These are phyloP conservation scores for Trichechus manatus DNA, from an alignment of 2,113 vertebrate species.

Conservation along the genomic window DNA sequence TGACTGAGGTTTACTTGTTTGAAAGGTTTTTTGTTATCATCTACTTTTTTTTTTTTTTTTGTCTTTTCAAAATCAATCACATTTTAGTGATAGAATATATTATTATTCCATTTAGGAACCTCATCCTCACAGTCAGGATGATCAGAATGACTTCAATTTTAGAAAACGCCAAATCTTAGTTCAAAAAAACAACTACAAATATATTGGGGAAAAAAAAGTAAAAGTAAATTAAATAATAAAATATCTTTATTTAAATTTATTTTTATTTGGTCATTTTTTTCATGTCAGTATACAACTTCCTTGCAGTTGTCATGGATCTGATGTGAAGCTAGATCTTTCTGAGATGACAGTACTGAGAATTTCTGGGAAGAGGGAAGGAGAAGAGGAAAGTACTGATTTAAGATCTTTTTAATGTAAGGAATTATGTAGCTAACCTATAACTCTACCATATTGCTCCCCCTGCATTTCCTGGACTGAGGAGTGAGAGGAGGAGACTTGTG, in stretches of 20 bases:
- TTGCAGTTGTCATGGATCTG: background rate
- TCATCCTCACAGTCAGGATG: background rate
- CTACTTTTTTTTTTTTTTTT: background rate
- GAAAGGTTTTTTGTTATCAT: too few relatives aligned
- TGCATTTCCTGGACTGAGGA: background rate
- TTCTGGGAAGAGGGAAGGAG: background rate
- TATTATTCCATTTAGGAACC: background rate
- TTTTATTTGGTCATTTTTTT: background rate
- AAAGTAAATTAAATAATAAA: conserved; percentile 31
- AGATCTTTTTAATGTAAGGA: background rate
- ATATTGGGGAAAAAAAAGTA: background rate
- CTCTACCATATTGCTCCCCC: background rate
- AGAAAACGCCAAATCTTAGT: background rate
- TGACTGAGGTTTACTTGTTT: background rate
- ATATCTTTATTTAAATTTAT: background rate
- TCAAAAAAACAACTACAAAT: background rate
- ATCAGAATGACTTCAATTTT: background rate
- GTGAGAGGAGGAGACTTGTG: background rate
- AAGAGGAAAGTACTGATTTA: background rate
- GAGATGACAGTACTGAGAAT: background rate
- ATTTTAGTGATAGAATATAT: background rate
- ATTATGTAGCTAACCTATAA: background rate
- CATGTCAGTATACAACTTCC: background rate
- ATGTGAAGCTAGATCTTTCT: background rate
- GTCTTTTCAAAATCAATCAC: background rate